Evolutionary conservation across 2,113 vertebrate genomes (phyloP).

Genomic region (Cryptomyrus ogoouensis): DNA sequence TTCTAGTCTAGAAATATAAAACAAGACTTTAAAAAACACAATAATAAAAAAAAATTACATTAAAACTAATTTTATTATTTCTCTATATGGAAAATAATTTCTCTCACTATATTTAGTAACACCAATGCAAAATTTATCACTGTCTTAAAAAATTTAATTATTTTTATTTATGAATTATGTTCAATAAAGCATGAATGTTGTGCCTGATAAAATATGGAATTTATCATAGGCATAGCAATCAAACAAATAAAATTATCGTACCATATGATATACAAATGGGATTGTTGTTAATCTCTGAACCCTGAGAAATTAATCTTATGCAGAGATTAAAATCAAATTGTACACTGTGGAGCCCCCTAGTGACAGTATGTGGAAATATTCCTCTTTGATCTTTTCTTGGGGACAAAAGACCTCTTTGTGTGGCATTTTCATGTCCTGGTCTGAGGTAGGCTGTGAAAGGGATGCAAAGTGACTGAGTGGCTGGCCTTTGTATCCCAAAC

Average conservation of each 20-base stretch:
- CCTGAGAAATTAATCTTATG: not conserved
- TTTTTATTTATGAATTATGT: not conserved
- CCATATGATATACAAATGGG: not conserved
- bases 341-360: not conserved
- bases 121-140: not conserved
- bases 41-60: not conserved
- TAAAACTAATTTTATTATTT: not conserved
- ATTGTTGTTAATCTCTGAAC: not conserved
- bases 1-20: not conserved
- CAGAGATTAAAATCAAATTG: not conserved
- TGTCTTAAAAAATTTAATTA: not conserved
- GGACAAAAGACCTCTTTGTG: not conserved
- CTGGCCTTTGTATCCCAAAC: not conserved
- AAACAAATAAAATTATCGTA: not conserved
- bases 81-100: not conserved
- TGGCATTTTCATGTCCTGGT: not conserved
- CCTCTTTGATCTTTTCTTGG: not conserved
- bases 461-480: not conserved
- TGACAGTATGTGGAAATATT: not conserved
- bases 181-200: not conserved
- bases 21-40: not conserved
- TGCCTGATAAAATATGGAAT: not conserved
- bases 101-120: not conserved
- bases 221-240: not conserved
- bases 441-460: not conserved